A percentile compares a stretch with the other conserved stretches of the same genome.
These are phyloP conservation scores for Mirounga angustirostris DNA, from an alignment of 2,113 vertebrate genomes.

Conservation along the genomic window DNA sequence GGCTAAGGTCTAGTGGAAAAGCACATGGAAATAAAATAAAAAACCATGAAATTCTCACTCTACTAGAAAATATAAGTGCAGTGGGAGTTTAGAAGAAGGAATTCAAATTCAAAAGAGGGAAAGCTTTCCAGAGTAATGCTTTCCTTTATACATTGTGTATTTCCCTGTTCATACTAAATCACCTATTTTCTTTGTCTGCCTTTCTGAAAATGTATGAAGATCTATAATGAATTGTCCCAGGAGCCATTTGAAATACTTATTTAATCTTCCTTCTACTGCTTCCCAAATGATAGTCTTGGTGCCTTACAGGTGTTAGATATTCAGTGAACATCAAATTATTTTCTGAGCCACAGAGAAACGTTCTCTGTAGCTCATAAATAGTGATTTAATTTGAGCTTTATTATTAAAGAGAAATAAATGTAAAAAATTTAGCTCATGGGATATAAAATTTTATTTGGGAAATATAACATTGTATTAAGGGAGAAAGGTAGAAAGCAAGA, in stretches of 20 bases:
- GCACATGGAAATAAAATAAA: background rate
- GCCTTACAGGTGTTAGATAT: background rate
- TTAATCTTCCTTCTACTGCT: slow-evolving; percentile 5
- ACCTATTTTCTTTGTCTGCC: background rate
- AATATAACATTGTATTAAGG: background rate
- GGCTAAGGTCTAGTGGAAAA: background rate
- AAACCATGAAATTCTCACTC: background rate
- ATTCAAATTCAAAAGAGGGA: background rate
- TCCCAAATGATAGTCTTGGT: background rate
- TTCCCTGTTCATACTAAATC: slow-evolving; percentile 25
- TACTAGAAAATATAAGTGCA: background rate
- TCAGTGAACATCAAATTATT: background rate
- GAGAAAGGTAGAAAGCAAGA: background rate
- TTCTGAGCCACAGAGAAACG: background rate
- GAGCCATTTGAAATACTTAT: background rate
- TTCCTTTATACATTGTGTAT: background rate
- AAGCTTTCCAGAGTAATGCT: background rate
- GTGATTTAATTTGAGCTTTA: slow-evolving; percentile 24
- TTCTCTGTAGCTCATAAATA: slow-evolving; percentile 1
- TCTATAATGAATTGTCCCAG: background rate
- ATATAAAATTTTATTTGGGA: slow-evolving; percentile 27
- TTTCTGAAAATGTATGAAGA: background rate
- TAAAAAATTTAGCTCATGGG: background rate
- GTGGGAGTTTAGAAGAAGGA: background rate
- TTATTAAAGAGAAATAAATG: slow-evolving; percentile 14